Evolutionary conservation across 2,888 invertebrate species (phyloP), one percentile per base, ranked within the genome.

Genomic region (Agrochola macilenta): DNA sequence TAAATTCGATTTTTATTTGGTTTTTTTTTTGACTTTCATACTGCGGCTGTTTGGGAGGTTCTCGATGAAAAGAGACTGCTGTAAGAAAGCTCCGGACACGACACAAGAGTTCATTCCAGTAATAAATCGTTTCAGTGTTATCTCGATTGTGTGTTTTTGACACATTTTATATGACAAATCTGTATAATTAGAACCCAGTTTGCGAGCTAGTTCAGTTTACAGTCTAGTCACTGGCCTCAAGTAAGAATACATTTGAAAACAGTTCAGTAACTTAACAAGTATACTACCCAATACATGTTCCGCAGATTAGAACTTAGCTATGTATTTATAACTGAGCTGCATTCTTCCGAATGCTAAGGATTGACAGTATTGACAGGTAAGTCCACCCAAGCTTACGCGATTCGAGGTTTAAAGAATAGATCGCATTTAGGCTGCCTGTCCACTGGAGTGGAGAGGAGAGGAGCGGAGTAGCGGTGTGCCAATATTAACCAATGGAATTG

Each of bases 1-100:
- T 70, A 68, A 30, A 78, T 61, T 74, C 58, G 66, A 66, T 81
- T 76, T 80, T 74, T 80, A 74, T 80, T 74, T 7, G 54, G 58
- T 68, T 71, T 60, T 68, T 76, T 72, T 76, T 72, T 58, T 14
- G 69, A 60, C n/a, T 65, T 43, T 26, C 30, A 11, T 30, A 12
- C 5, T 26, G 17, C 8, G 30, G 26, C 26, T 58, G n/a, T 63
- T 70, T 30, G 23, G 11, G 11, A 39, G 7, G 11, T 12, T 39
- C 1, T n/a, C 4, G 0, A 1, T 52, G 9, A 20, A 52, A 61
- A 23, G n/a, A 57, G 7, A 73, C n/a, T 17, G 39, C 26, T 39
- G 5, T 43, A 39, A n/a, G 1, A 65, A 26, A 5, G 26, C 2
- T 57, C 14, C 12, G 2, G 26, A 69, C 7, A 58, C 20, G 26